These are phyloP conservation scores for Coremacera marginata DNA, from an alignment of 2,888 invertebrate species.

Conservation along the genomic window DNA sequence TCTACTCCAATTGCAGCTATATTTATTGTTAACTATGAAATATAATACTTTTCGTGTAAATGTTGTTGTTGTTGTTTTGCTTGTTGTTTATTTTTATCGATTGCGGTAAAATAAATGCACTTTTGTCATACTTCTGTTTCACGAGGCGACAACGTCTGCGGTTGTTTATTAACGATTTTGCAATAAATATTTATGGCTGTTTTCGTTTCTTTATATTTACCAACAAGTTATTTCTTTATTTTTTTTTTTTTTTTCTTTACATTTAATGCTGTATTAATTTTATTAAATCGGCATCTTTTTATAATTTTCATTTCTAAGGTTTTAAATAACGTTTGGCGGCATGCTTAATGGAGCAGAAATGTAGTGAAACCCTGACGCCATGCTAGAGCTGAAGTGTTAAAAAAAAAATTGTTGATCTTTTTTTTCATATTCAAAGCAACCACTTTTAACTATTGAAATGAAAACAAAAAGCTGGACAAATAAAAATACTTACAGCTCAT, in stretches of 20 bases:
- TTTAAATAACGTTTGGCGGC: slow-evolving; percentile 17
- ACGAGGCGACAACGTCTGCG: slow-evolving; percentile 5
- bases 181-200: slow-evolving; percentile 22
- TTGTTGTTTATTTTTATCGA: neutral
- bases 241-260: neutral
- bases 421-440: too few species aligned
- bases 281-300: slow-evolving; percentile 7
- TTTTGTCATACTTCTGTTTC: slow-evolving; percentile 11
- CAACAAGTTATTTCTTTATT: neutral
- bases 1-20: slow-evolving; percentile 17
- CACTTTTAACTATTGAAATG: too few species aligned
- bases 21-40: slow-evolving; percentile 2
- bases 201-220: neutral
- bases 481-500: neutral
- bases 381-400: neutral
- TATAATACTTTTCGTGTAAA: slow-evolving; percentile 3
- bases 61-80: neutral
- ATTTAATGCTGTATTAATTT: slow-evolving; percentile 6
- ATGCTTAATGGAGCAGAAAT: slow-evolving; percentile 26
- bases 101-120: neutral
- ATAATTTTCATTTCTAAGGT: neutral
- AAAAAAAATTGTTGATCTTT: too few species aligned
- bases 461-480: neutral
- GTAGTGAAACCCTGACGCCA: neutral
- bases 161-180: slow-evolving; percentile 26